Evolutionary conservation across 2,797 vertebrate species (phyloP), one percentile per base, ranked within the genome.

Genomic region (Xiphorhynchus erythropygius): DNA sequence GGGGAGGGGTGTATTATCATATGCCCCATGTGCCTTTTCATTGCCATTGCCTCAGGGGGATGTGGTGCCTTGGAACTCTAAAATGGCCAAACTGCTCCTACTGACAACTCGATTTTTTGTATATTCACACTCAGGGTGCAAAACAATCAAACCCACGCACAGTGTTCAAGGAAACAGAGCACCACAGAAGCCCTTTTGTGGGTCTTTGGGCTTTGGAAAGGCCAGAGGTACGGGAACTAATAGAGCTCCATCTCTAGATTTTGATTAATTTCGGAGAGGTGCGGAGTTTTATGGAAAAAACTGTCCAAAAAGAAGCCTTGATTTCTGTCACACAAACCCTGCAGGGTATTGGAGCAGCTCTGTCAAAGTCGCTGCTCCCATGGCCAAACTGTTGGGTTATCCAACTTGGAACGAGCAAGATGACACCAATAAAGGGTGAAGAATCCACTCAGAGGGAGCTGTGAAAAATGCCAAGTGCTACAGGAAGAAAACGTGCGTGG

Each of bases 341-440:
- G 30, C 5, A 6, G 12, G 6, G 7, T 2, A 6, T 56, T 8
- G 16, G 33, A 49, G 15, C 35, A 65, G 12, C 0, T 0, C 8
- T 11, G 10, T 11, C 37, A 22, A 44, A 55, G 7, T 17, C 0
- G 0, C 21, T 32, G 57, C 65, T 56, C 37, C 74, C 41, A 33
- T 0, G 0, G n/a, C 32, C 41, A 78, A 75, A 71, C 22, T n/a
- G 16, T 2, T 5, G 0, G 0, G 17, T 15, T 24, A 65, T 24
- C 39, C 19, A 30, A 79, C 23, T 4, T 16, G 44, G 41, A 78
- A 78, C 0, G 1, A 64, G 10, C 15, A 27, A 86, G 80, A 49
- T 10, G 3, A 18, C 39, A 53, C 39, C 59, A 63, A 27, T 8
- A 88, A 73, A 33, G 8, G 46, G 18, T 22, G 13, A 52, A 46